These are phyloP conservation scores for Furnarius figulus DNA, from an alignment of 2,113 vertebrate species.

Conservation along the genomic window DNA sequence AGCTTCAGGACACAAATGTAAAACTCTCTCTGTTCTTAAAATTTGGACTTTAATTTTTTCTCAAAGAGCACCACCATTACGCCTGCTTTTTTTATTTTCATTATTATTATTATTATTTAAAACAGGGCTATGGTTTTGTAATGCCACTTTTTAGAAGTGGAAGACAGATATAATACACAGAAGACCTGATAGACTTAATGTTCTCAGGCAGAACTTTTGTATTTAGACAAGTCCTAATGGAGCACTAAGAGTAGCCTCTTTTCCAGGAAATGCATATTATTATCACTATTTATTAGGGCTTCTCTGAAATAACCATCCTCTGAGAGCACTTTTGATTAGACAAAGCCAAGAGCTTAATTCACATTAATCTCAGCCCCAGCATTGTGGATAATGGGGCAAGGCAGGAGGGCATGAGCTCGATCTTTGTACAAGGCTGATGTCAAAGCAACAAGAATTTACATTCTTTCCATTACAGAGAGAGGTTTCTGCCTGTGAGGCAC, in stretches of 20 bases:
- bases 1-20: not conserved
- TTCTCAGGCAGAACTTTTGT: not conserved
- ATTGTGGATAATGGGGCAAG: not conserved
- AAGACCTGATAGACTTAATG: not conserved
- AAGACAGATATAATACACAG: not conserved
- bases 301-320: not conserved
- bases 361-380: not conserved
- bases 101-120: not conserved
- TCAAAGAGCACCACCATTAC: not conserved
- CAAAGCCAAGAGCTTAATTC: not conserved
- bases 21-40: not conserved
- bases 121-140: not conserved
- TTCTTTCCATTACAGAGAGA: not conserved
- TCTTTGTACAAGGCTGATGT: not conserved
- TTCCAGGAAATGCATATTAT: conserved; percentile 3
- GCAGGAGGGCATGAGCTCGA: not conserved
- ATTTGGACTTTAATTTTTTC: not conserved
- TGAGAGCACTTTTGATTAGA: not conserved
- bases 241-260: not conserved
- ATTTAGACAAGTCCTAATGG: not conserved
- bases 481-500: not conserved
- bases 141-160: not conserved
- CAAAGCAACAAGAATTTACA: not conserved
- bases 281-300: not conserved
- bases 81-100: not conserved